Evolutionary conservation across 2,113 vertebrate genomes (phyloP).

Genomic region (Gavia stellata): DNA sequence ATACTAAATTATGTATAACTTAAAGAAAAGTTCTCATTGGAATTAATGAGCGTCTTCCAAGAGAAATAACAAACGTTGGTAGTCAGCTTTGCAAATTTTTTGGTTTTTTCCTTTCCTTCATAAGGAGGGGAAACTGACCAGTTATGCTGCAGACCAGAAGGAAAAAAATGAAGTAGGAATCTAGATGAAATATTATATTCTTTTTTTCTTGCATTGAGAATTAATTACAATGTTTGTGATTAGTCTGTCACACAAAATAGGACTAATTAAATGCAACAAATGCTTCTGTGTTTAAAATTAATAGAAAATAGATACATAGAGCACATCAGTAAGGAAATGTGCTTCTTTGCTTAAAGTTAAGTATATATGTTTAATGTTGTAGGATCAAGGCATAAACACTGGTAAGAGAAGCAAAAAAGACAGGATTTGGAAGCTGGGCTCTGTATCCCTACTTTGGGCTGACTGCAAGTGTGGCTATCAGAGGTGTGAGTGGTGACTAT

Average conservation of each 20-base stretch:
- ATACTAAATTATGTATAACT: not conserved
- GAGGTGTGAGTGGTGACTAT: not conserved
- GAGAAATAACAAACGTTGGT: not conserved
- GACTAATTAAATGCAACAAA: not conserved
- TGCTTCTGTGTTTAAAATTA: not conserved
- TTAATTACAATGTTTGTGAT: not conserved
- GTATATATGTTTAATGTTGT: not conserved
- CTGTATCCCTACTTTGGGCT: not conserved
- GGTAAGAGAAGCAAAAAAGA: not conserved
- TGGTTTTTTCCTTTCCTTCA: not conserved
- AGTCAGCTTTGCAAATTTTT: not conserved
- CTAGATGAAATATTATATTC: not conserved
- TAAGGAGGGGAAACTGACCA: not conserved
- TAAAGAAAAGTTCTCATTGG: not conserved
- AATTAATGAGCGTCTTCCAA: not conserved
- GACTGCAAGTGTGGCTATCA: not conserved
- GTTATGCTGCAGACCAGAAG: not conserved
- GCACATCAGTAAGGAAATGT: not conserved
- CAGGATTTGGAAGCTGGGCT: not conserved
- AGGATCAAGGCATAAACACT: not conserved
- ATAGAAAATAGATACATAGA: not conserved
- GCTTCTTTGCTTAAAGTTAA: not conserved
- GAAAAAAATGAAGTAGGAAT: not conserved
- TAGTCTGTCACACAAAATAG: not conserved
- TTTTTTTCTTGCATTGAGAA: not conserved